Percentiles rank a stretch among this genome's conserved stretches.
phyloP scores from a whole-genome alignment of 1,140 invertebrate genomes.

The Pseudomyrmex gracilis region DNA sequence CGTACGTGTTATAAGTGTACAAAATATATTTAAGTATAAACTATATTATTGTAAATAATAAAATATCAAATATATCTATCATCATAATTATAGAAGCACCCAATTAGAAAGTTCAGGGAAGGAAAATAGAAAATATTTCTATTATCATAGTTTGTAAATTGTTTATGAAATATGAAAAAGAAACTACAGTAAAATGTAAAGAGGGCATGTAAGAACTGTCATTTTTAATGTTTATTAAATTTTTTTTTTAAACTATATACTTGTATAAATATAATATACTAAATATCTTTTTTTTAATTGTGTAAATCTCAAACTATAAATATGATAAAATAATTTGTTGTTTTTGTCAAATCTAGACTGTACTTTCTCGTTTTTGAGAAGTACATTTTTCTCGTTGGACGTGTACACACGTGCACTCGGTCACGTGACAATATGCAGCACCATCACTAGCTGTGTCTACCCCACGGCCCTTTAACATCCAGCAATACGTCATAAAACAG shows the following conservation, averaged over 20 bases:
- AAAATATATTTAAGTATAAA: conserved; percentile 35
- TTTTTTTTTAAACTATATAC: too few species aligned
- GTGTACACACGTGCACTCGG: conserved; percentile 71
- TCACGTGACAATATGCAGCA: conserved; percentile 72
- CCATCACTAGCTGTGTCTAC: conserved; percentile 64
- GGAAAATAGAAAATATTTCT: too few species aligned
- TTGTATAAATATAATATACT: too few species aligned
- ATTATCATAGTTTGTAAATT: too few species aligned
- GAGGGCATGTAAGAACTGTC: background rate
- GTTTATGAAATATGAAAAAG: background rate
- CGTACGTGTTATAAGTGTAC: conserved; percentile 34
- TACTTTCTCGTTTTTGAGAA: conserved; percentile 70
- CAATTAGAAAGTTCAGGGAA: too few species aligned
- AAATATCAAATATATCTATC: background rate
- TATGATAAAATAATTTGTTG: background rate
- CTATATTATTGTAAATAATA: conserved; percentile 12
- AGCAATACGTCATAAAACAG: conserved; percentile 75
- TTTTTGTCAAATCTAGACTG: conserved; percentile 8
- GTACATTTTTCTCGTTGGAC: conserved; percentile 65
- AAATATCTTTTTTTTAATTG: too few species aligned
- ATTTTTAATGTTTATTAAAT: too few species aligned
- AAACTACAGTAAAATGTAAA: background rate
- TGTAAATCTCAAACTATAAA: too few species aligned
- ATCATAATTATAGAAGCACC: too few species aligned
- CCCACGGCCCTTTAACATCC: conserved; percentile 73